phyloP scores from a whole-genome alignment of 2,888 invertebrate genomes.

The Drosophila greeni region DNA sequence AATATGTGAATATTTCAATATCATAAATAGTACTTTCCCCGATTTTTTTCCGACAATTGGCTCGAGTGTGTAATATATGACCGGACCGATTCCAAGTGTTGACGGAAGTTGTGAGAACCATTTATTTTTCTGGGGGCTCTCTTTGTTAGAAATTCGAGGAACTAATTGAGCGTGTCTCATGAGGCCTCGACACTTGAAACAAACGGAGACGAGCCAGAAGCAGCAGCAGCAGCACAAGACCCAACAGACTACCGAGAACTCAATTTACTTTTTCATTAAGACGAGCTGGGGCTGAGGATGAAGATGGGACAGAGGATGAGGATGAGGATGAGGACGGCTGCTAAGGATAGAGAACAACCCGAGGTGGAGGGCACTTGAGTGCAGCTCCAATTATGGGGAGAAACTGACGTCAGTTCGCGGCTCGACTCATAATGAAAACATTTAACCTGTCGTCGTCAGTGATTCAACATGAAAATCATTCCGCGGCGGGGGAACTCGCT shows the following conservation, averaged over 20 bases:
- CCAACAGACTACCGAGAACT: slow-evolving; percentile 62
- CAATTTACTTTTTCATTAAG: slow-evolving; percentile 60
- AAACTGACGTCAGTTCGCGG: slow-evolving; percentile 44
- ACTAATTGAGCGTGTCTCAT: slow-evolving; percentile 61
- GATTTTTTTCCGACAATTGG: slow-evolving; percentile 41
- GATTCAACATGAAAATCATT: slow-evolving; percentile 54
- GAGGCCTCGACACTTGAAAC: slow-evolving; percentile 29
- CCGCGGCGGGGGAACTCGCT: slow-evolving; percentile 15
- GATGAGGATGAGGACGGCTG: slow-evolving; percentile 20
- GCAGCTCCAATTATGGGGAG: slow-evolving; percentile 66
- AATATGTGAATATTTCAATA: not conserved
- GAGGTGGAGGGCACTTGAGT: slow-evolving; percentile 64
- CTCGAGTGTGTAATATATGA: slow-evolving; percentile 45
- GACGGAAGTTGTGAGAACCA: slow-evolving; percentile 44
- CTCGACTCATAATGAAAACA: slow-evolving; percentile 73
- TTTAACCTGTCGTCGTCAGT: slow-evolving; percentile 71
- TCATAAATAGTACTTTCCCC: slow-evolving; percentile 14
- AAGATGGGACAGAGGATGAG: slow-evolving; percentile 20
- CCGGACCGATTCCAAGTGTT: slow-evolving; percentile 41
- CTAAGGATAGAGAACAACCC: slow-evolving; percentile 30
- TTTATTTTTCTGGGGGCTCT: slow-evolving; percentile 26
- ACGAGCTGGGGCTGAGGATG: slow-evolving; percentile 15
- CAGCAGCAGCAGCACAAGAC: slow-evolving; percentile 26
- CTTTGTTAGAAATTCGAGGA: slow-evolving; percentile 52
- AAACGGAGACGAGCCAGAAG: slow-evolving; percentile 24